Percentiles rank a stretch among this genome's conserved stretches.
Conservation (phyloP, 2,113 vertebrate species). For the Bos javanicus region DNA sequence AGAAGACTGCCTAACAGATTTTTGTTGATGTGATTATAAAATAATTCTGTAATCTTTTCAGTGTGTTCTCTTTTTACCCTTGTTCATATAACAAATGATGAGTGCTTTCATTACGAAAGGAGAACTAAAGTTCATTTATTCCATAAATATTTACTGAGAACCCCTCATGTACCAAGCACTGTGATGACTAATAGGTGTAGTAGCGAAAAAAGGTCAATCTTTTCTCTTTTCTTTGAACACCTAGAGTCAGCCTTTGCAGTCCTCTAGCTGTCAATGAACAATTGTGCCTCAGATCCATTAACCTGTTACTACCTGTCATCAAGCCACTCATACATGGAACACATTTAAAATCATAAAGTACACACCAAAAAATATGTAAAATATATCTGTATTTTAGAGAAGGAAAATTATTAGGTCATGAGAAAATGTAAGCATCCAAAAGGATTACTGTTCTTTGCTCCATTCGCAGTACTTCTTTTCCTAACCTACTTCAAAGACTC, state of each 20-base stretch:
- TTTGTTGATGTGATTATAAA: slow-evolving; percentile 2
- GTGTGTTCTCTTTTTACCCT: not conserved
- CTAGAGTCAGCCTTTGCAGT: not conserved
- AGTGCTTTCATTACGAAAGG: not conserved
- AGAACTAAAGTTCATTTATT: not conserved
- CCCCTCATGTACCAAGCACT: not conserved
- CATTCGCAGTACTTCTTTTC: slow-evolving; percentile 7
- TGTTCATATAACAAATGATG: not conserved
- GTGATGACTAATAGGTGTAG: not conserved
- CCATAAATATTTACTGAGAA: not conserved
- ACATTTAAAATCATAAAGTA: not conserved
- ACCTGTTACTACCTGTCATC: not conserved
- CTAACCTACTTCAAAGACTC: not conserved
- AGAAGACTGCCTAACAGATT: not conserved
- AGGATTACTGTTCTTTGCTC: not conserved
- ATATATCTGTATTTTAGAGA: not conserved
- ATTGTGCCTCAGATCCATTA: not conserved
- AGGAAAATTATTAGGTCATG: not conserved
- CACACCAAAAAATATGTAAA: not conserved
- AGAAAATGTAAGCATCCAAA: not conserved
- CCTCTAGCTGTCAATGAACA: not conserved
- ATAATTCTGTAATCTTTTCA: not conserved
- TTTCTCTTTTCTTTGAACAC: not conserved
- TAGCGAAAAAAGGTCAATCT: not conserved
- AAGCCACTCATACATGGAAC: not conserved